phyloP scores from a whole-genome alignment of 92 coral and sea anemone species.

The Porites evermanni region DNA sequence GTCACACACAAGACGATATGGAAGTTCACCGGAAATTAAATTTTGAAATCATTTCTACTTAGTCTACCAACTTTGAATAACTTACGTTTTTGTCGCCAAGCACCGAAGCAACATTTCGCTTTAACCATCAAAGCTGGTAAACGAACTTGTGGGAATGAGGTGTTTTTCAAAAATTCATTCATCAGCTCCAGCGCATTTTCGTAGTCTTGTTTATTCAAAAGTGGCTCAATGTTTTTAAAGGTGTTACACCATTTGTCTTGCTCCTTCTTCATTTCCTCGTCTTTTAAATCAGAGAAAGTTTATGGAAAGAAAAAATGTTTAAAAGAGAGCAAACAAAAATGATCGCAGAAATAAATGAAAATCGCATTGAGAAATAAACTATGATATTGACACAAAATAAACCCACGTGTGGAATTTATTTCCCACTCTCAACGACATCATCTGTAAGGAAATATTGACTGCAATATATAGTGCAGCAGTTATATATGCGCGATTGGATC shows the following conservation, averaged over 20 bases:
- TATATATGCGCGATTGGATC: too few relatives aligned
- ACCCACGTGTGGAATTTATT: too few relatives aligned
- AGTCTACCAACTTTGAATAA: too few relatives aligned
- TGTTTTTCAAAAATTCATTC: constrained; percentile 13
- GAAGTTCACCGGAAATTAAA: neutral
- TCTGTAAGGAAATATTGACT: too few relatives aligned
- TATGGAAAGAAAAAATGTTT: too few relatives aligned
- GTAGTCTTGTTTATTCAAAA: constrained; percentile 1
- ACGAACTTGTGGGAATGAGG: constrained; percentile 20
- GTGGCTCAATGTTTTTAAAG: neutral
- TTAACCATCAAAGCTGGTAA: constrained; percentile 46
- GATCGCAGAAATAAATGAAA: too few relatives aligned
- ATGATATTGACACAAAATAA: too few relatives aligned
- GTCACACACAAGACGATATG: neutral
- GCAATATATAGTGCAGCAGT: too few relatives aligned
- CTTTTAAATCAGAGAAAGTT: neutral
- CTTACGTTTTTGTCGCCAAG: constrained; percentile 62
- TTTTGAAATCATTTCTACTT: neutral
- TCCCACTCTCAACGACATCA: too few relatives aligned
- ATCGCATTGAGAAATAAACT: too few relatives aligned
- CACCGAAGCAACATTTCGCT: constrained; percentile 43
- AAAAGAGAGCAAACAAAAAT: too few relatives aligned
- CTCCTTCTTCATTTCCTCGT: constrained; percentile 13
- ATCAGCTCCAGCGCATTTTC: constrained; percentile 26
- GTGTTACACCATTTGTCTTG: constrained; percentile 27